Evolutionary conservation across 2,113 vertebrate species (phyloP), one percentile per base, ranked within the genome.

Genomic region (Australoheros scitulus): DNA sequence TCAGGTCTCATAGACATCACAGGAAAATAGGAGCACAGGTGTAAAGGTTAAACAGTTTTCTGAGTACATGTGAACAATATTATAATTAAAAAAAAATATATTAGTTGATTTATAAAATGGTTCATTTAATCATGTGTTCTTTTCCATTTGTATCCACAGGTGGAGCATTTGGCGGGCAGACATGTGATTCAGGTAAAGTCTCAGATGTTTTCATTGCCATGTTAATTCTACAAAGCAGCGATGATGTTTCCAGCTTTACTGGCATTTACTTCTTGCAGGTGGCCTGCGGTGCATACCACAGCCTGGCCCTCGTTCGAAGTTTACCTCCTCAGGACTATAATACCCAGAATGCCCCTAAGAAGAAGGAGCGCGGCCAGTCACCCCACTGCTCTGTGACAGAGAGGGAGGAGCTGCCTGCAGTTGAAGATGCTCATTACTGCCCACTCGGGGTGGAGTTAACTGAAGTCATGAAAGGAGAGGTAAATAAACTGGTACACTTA

Each of bases 361-460:
- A 94, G 57, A 97, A 95, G 92, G 96, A 96, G 79, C 96, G 96
- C 32, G 97, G 97, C 88, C 96, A 96, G 79, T 96, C 97, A 43
- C 96, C 96, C 77, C 93, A 97, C n/a, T 96, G 95, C 83, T 97
- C 96, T 1, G 95, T 97, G 94, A 96, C 91, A 0, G 97, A 98
- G 88, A 96, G 96, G 86, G 97, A 97, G 70, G 97, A 99, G 88
- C 95, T 95, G 17, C 95, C 96, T 18, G 95, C 97, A 64, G 96
- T 95, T 87, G 98, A 98, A 13, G 96, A 98, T 77, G 96, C 96
- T 81, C 97, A 99, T 78, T 99, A 98, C 87, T 99, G 98, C 88
- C 98, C 98, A 0, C 90, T 99, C 47, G 98, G 98, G 3, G 96
- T 99, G 81, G 96, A 96, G 5, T 92, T 99, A 43, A 94, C 83